These are phyloP conservation scores for Athripsodes cinereus DNA, from an alignment of 2,888 invertebrate species.

Conservation along the genomic window DNA sequence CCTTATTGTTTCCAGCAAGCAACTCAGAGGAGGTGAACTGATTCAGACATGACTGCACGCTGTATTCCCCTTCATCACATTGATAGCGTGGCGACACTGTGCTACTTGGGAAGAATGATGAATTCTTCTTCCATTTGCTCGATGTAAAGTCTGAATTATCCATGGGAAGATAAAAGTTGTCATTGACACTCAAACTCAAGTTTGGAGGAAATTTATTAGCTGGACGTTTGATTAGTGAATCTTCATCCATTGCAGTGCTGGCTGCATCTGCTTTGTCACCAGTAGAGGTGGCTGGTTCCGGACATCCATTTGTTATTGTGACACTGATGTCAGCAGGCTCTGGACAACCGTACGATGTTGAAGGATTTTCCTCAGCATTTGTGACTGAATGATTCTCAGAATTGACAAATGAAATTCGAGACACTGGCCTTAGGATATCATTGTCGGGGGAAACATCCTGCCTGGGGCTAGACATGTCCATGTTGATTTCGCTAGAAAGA, in stretches of 20 bases:
- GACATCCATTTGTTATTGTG: too few species aligned
- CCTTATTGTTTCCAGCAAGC: conserved; percentile 87
- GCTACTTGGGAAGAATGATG: conserved; percentile 39
- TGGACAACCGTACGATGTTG: not conserved
- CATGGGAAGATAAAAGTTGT: conserved; percentile 3
- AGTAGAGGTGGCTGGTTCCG: not conserved
- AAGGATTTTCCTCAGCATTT: not conserved
- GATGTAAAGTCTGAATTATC: conserved; percentile 18
- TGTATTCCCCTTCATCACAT: conserved; percentile 72
- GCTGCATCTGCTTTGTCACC: conserved; percentile 7
- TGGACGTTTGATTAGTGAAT: not conserved
- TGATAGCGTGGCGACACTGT: conserved; percentile 62
- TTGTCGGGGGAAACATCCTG: conserved; percentile 20
- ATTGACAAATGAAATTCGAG: conserved; percentile 3
- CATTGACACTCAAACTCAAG: conserved; percentile 15
- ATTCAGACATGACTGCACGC: conserved; percentile 83
- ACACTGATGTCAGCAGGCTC: not conserved
- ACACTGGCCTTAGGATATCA: conserved; percentile 5
- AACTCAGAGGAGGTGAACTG: conserved; percentile 89
- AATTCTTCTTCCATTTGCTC: conserved; percentile 33
- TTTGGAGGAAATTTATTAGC: conserved; percentile 7
- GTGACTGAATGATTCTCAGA: not conserved
- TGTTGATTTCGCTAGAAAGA: conserved; percentile 51
- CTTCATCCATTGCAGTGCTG: conserved; percentile 8
- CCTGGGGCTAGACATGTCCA: conserved; percentile 49